Evolutionary conservation across 2,113 vertebrate species (phyloP).

Genomic region (Phaethon lepturus): DNA sequence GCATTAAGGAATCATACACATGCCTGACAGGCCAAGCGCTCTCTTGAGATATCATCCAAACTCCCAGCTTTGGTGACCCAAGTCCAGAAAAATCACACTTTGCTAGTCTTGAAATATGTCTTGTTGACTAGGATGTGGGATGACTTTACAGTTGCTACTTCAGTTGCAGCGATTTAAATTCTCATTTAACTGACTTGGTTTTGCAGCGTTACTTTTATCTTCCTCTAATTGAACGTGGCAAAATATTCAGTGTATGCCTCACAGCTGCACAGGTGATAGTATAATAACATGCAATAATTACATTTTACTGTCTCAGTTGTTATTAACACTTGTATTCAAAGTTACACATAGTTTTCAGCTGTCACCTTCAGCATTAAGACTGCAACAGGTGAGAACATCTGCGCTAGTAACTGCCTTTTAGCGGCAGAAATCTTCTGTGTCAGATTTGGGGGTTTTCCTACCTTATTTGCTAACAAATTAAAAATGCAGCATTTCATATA

Average conservation of each 20-base stretch:
- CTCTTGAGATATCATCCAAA: not conserved
- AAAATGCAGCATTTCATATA: not conserved
- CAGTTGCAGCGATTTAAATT: not conserved
- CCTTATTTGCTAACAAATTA: not conserved
- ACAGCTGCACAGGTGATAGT: slow-evolving; percentile 71
- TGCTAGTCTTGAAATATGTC: not conserved
- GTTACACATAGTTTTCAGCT: slow-evolving; percentile 63
- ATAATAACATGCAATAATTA: slow-evolving; percentile 68
- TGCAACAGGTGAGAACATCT: slow-evolving; percentile 67
- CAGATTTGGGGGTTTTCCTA: not conserved
- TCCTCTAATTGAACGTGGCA: slow-evolving; percentile 53
- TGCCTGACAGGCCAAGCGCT: not conserved
- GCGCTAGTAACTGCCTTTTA: slow-evolving; percentile 67
- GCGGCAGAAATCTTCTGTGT: slow-evolving; percentile 28
- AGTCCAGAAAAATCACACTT: not conserved
- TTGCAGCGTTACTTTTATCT: slow-evolving; percentile 60
- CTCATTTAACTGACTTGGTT: slow-evolving; percentile 34
- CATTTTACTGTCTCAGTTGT: slow-evolving; percentile 64
- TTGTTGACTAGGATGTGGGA: not conserved
- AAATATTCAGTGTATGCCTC: slow-evolving; percentile 46
- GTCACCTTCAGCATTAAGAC: slow-evolving; percentile 47
- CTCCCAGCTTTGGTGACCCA: not conserved
- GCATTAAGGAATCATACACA: not conserved
- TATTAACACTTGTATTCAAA: slow-evolving; percentile 60
- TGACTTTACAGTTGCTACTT: not conserved